These are phyloP conservation scores for Trichomycterus rosablanca DNA, from an alignment of 2,113 vertebrate species.

Conservation along the genomic window DNA sequence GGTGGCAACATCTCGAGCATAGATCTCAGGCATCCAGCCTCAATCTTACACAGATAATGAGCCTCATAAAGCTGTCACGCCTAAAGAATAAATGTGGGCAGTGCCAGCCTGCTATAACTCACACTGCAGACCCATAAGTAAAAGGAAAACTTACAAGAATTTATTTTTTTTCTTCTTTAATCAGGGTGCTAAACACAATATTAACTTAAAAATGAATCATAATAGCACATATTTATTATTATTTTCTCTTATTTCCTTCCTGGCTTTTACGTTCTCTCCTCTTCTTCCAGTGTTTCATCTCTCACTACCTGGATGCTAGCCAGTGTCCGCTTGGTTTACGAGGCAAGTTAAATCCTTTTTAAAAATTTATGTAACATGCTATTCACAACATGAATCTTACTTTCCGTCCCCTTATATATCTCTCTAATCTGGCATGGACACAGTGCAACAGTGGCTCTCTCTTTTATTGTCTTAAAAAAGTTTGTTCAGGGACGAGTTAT, in stretches of 20 bases:
- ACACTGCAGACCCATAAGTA: conserved; percentile 88
- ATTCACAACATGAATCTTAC: conserved; percentile 44
- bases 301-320: conserved; percentile 41
- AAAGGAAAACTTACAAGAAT: conserved; percentile 98
- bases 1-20: conserved; percentile 79
- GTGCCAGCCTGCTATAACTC: conserved; percentile 90
- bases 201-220: too few relatives aligned
- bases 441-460: conserved; percentile 38
- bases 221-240: conserved; percentile 68
- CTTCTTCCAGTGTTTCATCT: not conserved
- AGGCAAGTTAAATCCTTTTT: conserved; percentile 48
- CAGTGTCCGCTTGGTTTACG: conserved; percentile 52
- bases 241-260: conserved; percentile 52
- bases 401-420: not conserved
- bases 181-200: conserved; percentile 88
- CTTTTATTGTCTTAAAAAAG: conserved; percentile 19
- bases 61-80: conserved; percentile 96
- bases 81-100: conserved; percentile 92
- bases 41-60: conserved; percentile 98
- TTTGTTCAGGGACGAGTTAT: conserved; percentile 27
- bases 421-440: conserved; percentile 31
- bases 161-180: conserved; percentile 92
- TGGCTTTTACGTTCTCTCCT: not conserved
- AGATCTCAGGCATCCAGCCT: conserved; percentile 75
- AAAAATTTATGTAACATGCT: conserved; percentile 50